Evolutionary conservation across 2,797 vertebrate genomes (phyloP).

Genomic region (Sebastes iracundus): DNA sequence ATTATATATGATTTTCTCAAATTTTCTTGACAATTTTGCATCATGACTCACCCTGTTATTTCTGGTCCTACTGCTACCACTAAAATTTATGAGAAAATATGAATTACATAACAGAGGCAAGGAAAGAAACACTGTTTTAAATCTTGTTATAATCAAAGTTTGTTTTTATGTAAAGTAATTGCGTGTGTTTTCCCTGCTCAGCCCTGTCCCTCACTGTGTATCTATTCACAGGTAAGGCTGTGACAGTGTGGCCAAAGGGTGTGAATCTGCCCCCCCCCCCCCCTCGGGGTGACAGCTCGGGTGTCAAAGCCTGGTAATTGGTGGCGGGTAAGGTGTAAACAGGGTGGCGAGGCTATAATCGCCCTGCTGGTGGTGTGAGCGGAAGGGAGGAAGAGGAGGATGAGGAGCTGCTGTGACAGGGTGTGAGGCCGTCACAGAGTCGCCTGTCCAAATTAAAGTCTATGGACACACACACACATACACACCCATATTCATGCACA

Average conservation of each 20-base stretch:
- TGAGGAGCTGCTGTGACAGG: slow-evolving; percentile 65
- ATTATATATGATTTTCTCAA: not conserved
- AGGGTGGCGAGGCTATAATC: slow-evolving; percentile 76
- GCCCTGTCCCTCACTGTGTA: slow-evolving; percentile 11
- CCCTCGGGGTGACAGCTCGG: slow-evolving; percentile 54
- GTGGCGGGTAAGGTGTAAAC: slow-evolving; percentile 84
- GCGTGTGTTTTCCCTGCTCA: not conserved
- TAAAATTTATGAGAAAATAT: not conserved
- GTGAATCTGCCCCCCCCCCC: slow-evolving; percentile 44
- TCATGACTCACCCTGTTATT: too few relatives aligned
- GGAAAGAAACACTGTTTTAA: not conserved
- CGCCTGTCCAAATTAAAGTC: slow-evolving; percentile 24
- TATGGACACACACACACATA: not conserved
- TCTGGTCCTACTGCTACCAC: not conserved
- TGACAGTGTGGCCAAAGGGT: slow-evolving; percentile 69
- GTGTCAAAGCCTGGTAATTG: slow-evolving; percentile 85
- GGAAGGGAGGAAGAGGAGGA: slow-evolving; percentile 46
- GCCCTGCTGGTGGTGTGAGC: slow-evolving; percentile 66
- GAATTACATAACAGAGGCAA: not conserved
- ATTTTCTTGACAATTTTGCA: not conserved
- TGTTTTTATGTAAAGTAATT: not conserved
- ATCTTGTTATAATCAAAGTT: not conserved
- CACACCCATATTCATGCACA: not conserved
- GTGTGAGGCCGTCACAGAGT: slow-evolving; percentile 67
- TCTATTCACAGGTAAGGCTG: slow-evolving; percentile 67